Conservation (phyloP, 2,797 vertebrate species). For the Sciurus vulgaris region DNA sequence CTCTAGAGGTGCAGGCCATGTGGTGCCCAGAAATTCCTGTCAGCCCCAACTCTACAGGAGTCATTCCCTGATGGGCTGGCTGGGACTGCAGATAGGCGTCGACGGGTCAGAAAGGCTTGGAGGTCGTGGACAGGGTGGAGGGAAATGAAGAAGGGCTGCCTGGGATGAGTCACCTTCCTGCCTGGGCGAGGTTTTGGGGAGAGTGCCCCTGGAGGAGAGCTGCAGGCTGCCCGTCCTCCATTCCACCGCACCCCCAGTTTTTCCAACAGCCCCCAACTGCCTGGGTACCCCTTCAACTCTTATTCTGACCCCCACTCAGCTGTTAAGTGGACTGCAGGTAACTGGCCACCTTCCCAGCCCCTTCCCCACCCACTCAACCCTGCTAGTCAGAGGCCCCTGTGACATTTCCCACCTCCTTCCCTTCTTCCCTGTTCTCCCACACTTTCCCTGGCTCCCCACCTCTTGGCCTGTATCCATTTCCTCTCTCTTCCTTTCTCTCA, state of each 20-base stretch:
- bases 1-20: not conserved
- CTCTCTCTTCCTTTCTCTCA: slow-evolving; percentile 9
- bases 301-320: not conserved
- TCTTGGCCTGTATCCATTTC: slow-evolving; percentile 58
- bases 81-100: not conserved
- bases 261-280: not conserved
- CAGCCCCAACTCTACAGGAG: not conserved
- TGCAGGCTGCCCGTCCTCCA: not conserved
- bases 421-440: slow-evolving; percentile 62
- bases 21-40: not conserved
- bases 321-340: not conserved
- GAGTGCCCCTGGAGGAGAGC: not conserved
- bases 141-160: not conserved
- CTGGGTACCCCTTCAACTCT: not conserved
- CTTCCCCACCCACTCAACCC: slow-evolving; percentile 18
- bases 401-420: slow-evolving; percentile 80
- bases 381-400: slow-evolving; percentile 81
- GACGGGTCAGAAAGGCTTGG: not conserved
- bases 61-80: not conserved
- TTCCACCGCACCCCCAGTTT: not conserved
- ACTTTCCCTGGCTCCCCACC: slow-evolving; percentile 53
- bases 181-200: not conserved
- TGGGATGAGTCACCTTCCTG: not conserved
- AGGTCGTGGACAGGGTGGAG: not conserved
- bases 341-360: not conserved